Conservation (phyloP, 2,888 invertebrate species). For the Meiosimyza decipiens region DNA sequence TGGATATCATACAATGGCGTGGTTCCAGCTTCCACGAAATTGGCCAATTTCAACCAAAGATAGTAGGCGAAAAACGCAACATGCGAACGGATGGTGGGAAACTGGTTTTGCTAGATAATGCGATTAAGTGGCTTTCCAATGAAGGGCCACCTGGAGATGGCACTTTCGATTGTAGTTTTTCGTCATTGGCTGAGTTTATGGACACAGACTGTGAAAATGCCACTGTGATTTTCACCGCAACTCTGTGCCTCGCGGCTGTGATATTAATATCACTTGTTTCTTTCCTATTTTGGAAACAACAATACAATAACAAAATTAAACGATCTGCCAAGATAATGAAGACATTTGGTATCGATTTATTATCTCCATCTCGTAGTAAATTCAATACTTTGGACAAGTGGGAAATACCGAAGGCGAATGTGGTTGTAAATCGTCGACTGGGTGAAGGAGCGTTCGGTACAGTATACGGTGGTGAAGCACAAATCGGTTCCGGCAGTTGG, state of each 20-base stretch:
- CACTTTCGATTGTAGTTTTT: conserved; percentile 74
- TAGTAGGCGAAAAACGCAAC: conserved; percentile 58
- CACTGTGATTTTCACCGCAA: conserved; percentile 72
- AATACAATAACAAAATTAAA: conserved; percentile 76
- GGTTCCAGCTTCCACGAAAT: conserved; percentile 68
- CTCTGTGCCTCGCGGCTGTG: conserved; percentile 70
- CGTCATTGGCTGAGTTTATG: conserved; percentile 75
- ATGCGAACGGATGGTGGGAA: conserved; percentile 69
- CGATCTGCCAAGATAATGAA: conserved; percentile 77
- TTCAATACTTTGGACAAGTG: conserved; percentile 80
- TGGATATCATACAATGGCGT: conserved; percentile 73
- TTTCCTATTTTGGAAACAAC: conserved; percentile 74
- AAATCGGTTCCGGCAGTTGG: conserved; percentile 76
- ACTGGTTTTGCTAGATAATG: conserved; percentile 69
- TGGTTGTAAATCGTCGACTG: conserved; percentile 86
- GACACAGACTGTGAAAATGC: conserved; percentile 77
- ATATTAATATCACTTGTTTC: conserved; percentile 68
- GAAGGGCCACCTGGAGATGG: conserved; percentile 75
- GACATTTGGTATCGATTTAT: conserved; percentile 75
- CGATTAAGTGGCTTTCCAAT: conserved; percentile 76
- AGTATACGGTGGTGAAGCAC: conserved; percentile 87
- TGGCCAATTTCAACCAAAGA: conserved; percentile 72
- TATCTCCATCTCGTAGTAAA: conserved; percentile 67
- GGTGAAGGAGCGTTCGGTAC: conserved; percentile 94
- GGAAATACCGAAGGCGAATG: conserved; percentile 86